A percentile compares a stretch with the other conserved stretches of the same genome.
These are phyloP conservation scores for Orchesella flavescens DNA, from an alignment of 2,888 invertebrate genomes.

Conservation along the genomic window DNA sequence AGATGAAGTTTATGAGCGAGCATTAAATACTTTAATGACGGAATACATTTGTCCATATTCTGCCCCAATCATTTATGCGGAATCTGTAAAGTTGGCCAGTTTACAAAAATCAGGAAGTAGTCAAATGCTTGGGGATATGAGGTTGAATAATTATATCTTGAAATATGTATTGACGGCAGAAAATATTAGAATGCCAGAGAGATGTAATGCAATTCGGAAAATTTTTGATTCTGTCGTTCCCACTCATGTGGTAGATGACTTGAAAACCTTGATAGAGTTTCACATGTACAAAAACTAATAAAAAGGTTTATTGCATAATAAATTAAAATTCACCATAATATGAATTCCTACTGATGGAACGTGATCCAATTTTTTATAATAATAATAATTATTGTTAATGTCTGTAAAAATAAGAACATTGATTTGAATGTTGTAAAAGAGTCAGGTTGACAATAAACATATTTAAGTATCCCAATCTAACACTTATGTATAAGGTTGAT, in stretches of 20 bases:
- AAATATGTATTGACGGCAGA: constrained; percentile 63
- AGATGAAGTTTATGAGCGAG: constrained; percentile 57
- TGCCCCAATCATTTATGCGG: constrained; percentile 62
- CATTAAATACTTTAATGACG: constrained; percentile 61
- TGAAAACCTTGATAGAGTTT: constrained; percentile 59
- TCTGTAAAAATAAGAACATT: too few relatives aligned
- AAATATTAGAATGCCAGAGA: constrained; percentile 50
- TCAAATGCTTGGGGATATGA: constrained; percentile 34
- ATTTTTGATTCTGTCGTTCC: constrained; percentile 63
- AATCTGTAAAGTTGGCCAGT: constrained; percentile 55
- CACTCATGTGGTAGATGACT: constrained; percentile 57
- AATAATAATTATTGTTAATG: too few relatives aligned
- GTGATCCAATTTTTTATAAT: too few relatives aligned
- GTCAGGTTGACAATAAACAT: too few relatives aligned
- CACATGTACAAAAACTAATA: constrained; percentile 47
- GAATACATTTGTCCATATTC: constrained; percentile 66
- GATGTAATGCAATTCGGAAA: constrained; percentile 64
- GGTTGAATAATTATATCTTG: constrained; percentile 48
- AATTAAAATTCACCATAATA: too few relatives aligned
- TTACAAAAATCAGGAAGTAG: constrained; percentile 52
- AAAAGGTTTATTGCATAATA: too few relatives aligned
- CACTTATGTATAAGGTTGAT: too few relatives aligned
- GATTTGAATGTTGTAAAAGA: too few relatives aligned
- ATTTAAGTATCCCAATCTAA: too few relatives aligned
- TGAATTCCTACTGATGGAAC: too few relatives aligned